Evolutionary conservation across 1,140 invertebrate genomes (phyloP).

Genomic region (Drosophila aff.): DNA sequence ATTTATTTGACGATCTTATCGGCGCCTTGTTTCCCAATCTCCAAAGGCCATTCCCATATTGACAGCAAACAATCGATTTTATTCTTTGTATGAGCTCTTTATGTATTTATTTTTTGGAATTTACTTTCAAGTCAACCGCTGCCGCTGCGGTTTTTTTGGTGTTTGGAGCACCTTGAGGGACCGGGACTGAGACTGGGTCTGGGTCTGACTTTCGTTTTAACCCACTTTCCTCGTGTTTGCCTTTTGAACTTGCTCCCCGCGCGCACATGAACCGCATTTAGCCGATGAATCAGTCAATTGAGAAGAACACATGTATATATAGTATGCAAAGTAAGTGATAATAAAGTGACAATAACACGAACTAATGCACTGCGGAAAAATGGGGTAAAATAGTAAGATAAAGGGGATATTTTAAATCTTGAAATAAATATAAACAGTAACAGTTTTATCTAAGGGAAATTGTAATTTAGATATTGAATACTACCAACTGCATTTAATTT

Average conservation of each 20-base stretch:
- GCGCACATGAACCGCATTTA: constrained; percentile 37
- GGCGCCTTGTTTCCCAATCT: constrained; percentile 35
- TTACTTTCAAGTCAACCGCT: constrained; percentile 41
- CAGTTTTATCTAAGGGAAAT: too few relatives aligned
- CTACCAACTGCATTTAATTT: not conserved
- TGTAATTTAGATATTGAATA: not conserved
- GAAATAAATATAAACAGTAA: not conserved
- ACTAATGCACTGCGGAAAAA: constrained; percentile 3
- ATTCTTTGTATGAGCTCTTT: constrained; percentile 62
- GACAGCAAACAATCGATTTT: constrained; percentile 64
- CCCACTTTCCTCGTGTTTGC: constrained; percentile 59
- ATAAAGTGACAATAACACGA: constrained; percentile 54
- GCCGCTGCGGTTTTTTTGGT: constrained; percentile 1
- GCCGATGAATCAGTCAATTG: constrained; percentile 76
- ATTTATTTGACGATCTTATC: constrained; percentile 50
- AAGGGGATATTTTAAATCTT: too few relatives aligned
- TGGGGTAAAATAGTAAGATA: not conserved
- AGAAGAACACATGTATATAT: constrained; percentile 17
- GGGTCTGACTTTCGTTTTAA: constrained; percentile 65
- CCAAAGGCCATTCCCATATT: constrained; percentile 50
- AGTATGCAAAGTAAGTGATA: constrained; percentile 63
- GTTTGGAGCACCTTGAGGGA: constrained; percentile 48
- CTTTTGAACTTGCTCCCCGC: constrained; percentile 35
- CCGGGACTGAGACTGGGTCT: not conserved
- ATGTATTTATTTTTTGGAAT: constrained; percentile 45